phyloP scores from a whole-genome alignment of 53 echinoderm and acorn worm genomes.

The Arbacia lixula region DNA sequence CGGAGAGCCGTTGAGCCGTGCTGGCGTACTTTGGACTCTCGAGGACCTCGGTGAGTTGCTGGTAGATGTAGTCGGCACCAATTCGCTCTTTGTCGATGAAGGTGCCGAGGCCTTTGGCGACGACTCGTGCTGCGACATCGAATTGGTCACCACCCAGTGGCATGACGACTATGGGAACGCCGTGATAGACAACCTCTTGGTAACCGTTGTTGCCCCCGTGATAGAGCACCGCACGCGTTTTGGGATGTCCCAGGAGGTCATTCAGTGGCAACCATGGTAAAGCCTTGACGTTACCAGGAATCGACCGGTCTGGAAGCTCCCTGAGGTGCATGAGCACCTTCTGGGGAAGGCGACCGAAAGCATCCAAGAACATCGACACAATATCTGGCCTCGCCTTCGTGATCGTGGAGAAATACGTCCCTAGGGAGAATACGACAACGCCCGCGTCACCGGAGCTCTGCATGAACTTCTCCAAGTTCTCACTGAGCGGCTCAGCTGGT shows the following conservation, averaged over 20 bases:
- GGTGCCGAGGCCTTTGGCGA: background rate
- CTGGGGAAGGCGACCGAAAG: slow-evolving; percentile 22
- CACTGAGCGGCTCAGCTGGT: background rate
- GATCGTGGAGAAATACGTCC: background rate
- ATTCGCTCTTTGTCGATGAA: background rate
- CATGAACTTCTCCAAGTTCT: slow-evolving; percentile 32
- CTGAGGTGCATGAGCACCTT: slow-evolving; percentile 34
- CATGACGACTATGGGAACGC: slow-evolving; percentile 18
- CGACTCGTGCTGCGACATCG: background rate
- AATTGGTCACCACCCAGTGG: slow-evolving; percentile 25
- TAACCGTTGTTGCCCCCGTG: slow-evolving; percentile 50
- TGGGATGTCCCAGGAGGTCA: slow-evolving; percentile 43
- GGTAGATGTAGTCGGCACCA: slow-evolving; percentile 3
- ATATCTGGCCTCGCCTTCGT: background rate
- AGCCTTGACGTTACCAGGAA: slow-evolving; percentile 22
- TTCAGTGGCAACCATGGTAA: slow-evolving; percentile 48
- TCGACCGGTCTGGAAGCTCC: background rate
- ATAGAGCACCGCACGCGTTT: slow-evolving; percentile 12
- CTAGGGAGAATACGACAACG: slow-evolving; percentile 30
- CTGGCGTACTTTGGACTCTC: background rate
- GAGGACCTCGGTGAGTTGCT: slow-evolving; percentile 13
- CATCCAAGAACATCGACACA: slow-evolving; percentile 1
- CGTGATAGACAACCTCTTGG: slow-evolving; percentile 31
- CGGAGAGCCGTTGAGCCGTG: slow-evolving; percentile 21
- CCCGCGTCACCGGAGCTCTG: slow-evolving; percentile 29